Base-by-base conservation (phyloP, 2,113 vertebrate genomes). In the Psilopsiagon aurifrons region DNA sequence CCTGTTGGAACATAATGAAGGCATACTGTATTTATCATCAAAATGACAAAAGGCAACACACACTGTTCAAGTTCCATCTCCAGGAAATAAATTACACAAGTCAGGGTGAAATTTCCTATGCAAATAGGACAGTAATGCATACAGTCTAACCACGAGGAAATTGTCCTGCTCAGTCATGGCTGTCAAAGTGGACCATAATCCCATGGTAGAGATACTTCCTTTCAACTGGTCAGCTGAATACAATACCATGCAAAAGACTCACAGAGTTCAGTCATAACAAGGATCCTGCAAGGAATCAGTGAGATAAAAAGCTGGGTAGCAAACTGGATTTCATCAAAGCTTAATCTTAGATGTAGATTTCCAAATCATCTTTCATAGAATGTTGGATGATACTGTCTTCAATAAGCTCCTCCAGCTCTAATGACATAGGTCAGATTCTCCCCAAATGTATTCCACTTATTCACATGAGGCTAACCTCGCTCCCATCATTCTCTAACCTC, bases 81-180 rank as follows among this genome's bases (percentile, higher is more conserved):
- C 97, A 98, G 68, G 97, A 75, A 96, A 97, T 92, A 17, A 95
- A 96, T 18, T 97, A 86, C 54, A 97, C 13, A 73, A 97, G 94
- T 81, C 96, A 96, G 76, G 95, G 70, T 77, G 97, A 88, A 17
- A 97, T 92, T 95, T 98, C 95, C 75, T 97, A 5, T 46, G 52
- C 27, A 69, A 70, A 37, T 64, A n/a, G 13, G 49, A 75, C 55
- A 35, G 41, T 49, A 49, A 75, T 41, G 33, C 31, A 49, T 14
- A 20, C 0, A 1, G 67, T 79, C 33, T 1, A 3, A 11, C 59
- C 10, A 27, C 35, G 22, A 74, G 35, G 13, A 66, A 44, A 55
- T 49, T 49, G 33, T 43, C 24, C 24, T 91, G 24, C 18, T 64
- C 18, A 39, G 39, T 47, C 31, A 28, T 46, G 23, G 15, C 14